Evolutionary conservation across 2,797 vertebrate genomes (phyloP), one percentile per base, ranked within the genome.

Genomic region (Florisuga fusca): DNA sequence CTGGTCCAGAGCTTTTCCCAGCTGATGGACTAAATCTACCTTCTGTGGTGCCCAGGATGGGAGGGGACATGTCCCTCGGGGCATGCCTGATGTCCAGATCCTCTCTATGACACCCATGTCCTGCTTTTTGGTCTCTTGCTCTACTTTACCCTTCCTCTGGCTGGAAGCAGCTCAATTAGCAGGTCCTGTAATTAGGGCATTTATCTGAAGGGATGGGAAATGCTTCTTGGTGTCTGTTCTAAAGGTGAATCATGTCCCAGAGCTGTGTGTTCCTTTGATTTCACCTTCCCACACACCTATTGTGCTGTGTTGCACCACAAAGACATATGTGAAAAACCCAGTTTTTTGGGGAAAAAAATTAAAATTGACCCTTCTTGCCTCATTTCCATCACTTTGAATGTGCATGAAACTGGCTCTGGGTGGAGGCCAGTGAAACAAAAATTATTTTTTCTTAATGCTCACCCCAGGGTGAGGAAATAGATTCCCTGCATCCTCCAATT

Each of bases 311-410:
- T 9, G 43, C 29, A 12, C 29, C 34, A 41, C 38, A 41, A 6
- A 20, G 3, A 0, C 0, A 2, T 9, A 58, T 55, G 31, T 31
- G 17, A 6, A 0, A 1, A 2, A 1, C 14, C 8, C 9, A 12
- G 25, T 59, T 17, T 17, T 15, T 10, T 4, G 43, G 6, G 0
- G 7, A 9, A 41, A 13, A 29, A 20, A 46, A 19, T 33, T 0
- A 5, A 75, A 69, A 29, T 26, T 3, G 0, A 1, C 15, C 12
- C 4, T 10, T 36, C 34, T 41, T 20, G 6, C 18, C 15, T 9
- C 2, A 3, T 34, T 86, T 59, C 59, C 22, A 41, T 15, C 22
- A 12, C 43, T 34, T 26, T 34, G 46, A 66, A 36, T 2, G 1
- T 12, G 11, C 9, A 15, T 29, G 17, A 41, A 75, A 53, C 27